phyloP scores from a whole-genome alignment of 2,113 vertebrate genomes.

The Psilopsiagon aurifrons region DNA sequence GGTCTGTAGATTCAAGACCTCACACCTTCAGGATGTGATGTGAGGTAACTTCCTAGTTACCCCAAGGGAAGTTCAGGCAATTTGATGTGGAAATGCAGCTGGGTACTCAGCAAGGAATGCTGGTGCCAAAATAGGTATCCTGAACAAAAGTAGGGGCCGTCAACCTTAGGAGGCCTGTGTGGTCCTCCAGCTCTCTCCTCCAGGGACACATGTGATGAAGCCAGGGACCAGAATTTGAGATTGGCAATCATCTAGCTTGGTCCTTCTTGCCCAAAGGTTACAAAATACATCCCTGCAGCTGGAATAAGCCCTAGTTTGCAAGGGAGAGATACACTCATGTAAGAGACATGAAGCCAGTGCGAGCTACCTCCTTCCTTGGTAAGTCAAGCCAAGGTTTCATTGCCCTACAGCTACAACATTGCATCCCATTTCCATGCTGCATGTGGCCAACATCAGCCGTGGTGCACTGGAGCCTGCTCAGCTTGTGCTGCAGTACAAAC shows the following conservation, averaged over 20 bases:
- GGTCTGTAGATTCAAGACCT: neutral
- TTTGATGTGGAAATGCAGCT: neutral
- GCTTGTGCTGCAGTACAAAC: neutral
- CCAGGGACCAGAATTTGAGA: neutral
- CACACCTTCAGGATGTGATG: rapidly evolving
- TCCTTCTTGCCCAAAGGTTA: neutral
- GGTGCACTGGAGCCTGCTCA: neutral
- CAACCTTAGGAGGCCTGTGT: neutral
- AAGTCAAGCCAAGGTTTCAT: neutral
- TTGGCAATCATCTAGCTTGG: neutral
- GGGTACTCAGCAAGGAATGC: neutral
- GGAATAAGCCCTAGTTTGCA: neutral
- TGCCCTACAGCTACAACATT: slow-evolving; percentile 3
- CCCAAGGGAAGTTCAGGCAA: neutral
- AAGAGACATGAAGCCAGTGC: neutral
- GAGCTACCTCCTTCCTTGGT: neutral
- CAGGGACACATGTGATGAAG: neutral
- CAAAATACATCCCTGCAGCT: neutral
- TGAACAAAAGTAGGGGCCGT: neutral
- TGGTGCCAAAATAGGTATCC: neutral
- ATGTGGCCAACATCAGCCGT: neutral
- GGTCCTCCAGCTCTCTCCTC: neutral
- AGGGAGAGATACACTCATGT: neutral
- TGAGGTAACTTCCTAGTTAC: neutral
- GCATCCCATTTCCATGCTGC: neutral